A percentile compares a stretch with the other conserved stretches of the same genome.
phyloP scores from a whole-genome alignment of 2,113 vertebrate species.

The Physeter macrocephalus region DNA sequence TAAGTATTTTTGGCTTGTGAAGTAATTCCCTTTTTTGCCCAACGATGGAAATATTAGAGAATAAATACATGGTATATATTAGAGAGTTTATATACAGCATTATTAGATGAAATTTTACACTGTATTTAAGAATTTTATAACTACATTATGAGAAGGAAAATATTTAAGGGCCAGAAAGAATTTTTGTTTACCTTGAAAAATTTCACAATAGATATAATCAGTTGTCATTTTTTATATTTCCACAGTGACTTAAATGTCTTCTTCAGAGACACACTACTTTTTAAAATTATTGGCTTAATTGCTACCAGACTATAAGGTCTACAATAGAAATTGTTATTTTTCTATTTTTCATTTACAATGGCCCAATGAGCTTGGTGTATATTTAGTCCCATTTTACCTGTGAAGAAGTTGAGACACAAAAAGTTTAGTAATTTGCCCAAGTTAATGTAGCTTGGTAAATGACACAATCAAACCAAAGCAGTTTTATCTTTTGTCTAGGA shows the following conservation, averaged over 20 bases:
- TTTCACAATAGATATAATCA: neutral
- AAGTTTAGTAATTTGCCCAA: neutral
- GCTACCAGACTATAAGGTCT: neutral
- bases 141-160: neutral
- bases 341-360: neutral
- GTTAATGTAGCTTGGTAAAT: neutral
- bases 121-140: neutral
- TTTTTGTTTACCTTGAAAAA: neutral
- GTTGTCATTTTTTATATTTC: neutral
- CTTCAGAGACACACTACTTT: neutral
- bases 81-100: neutral
- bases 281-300: neutral
- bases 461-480: neutral
- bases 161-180: neutral
- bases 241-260: neutral
- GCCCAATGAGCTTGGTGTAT: neutral
- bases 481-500: neutral
- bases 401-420: neutral
- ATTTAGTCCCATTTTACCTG: neutral
- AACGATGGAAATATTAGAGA: neutral
- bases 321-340: neutral
- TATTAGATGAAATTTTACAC: neutral
- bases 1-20: neutral
- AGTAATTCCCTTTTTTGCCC: neutral
- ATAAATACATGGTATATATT: neutral